These are phyloP conservation scores for Venusia cambrica DNA, from an alignment of 2,888 invertebrate genomes.

Conservation along the genomic window DNA sequence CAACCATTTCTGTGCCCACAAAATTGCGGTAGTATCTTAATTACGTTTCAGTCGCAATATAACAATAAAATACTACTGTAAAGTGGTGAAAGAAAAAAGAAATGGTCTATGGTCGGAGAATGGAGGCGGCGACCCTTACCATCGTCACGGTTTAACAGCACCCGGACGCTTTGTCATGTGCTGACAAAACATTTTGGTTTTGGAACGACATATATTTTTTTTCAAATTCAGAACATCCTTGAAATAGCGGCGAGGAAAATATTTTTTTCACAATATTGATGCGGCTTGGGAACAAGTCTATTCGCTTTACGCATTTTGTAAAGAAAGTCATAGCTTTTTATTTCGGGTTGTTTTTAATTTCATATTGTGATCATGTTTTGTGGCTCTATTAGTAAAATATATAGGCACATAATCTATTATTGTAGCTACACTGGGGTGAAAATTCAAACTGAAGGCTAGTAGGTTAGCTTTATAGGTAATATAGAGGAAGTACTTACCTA, in stretches of 20 bases:
- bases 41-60: conserved; percentile 58
- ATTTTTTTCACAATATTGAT: conserved; percentile 18
- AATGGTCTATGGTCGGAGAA: conserved; percentile 43
- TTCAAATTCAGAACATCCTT: conserved; percentile 18
- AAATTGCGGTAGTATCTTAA: conserved; percentile 58
- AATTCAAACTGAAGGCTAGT: no score
- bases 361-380: conserved; percentile 12
- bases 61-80: conserved; percentile 67
- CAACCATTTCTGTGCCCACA: conserved; percentile 38
- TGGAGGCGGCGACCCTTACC: conserved; percentile 36
- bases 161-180: conserved; percentile 30
- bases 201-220: conserved; percentile 20
- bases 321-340: conserved; percentile 20
- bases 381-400: conserved; percentile 6
- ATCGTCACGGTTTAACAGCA: conserved; percentile 28
- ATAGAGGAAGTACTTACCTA: no score
- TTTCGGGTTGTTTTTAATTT: conserved; percentile 7
- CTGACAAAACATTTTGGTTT: conserved; percentile 47
- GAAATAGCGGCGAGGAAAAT: conserved; percentile 20
- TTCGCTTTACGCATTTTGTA: conserved; percentile 15
- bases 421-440: no score
- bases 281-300: conserved; percentile 15
- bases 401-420: neutral
- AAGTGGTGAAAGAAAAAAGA: conserved; percentile 52
- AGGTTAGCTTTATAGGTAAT: no score